A percentile compares a stretch with the other conserved stretches of the same genome.
phyloP scores from a whole-genome alignment of 2,113 vertebrate species.

The Loxodonta africana region DNA sequence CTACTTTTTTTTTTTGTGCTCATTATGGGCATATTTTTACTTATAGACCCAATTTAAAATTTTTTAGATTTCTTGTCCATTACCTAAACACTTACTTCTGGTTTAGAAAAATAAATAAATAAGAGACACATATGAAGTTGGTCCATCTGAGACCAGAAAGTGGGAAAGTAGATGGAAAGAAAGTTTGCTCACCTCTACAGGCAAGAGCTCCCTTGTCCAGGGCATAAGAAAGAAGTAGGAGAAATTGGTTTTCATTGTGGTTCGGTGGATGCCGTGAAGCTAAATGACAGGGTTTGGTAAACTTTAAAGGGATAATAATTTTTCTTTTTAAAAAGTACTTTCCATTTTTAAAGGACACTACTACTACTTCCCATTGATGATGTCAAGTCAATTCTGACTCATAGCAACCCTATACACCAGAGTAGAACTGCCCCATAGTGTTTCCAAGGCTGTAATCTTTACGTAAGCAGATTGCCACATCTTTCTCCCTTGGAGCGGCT shows the following conservation, averaged over 20 bases:
- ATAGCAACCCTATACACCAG: neutral
- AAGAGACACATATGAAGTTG: neutral
- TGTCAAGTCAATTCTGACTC: neutral
- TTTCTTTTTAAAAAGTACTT: slow-evolving; percentile 5
- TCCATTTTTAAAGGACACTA: neutral
- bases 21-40: neutral
- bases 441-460: neutral
- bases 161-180: neutral
- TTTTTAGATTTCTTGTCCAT: neutral
- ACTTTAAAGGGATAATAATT: neutral
- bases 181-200: neutral
- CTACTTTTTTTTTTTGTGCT: neutral
- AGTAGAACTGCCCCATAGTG: neutral
- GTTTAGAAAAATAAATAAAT: neutral
- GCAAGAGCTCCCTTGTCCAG: neutral
- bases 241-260: neutral
- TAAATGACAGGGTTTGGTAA: neutral
- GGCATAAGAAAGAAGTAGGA: neutral
- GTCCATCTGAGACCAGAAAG: neutral
- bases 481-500: neutral
- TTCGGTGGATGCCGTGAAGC: neutral
- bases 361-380: neutral
- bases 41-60: neutral
- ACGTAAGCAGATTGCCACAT: neutral
- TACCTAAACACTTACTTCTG: neutral